Percentiles rank a stretch among this genome's conserved stretches.
phyloP scores from a whole-genome alignment of 1,140 invertebrate genomes.

The Eupristina koningsbergeri region DNA sequence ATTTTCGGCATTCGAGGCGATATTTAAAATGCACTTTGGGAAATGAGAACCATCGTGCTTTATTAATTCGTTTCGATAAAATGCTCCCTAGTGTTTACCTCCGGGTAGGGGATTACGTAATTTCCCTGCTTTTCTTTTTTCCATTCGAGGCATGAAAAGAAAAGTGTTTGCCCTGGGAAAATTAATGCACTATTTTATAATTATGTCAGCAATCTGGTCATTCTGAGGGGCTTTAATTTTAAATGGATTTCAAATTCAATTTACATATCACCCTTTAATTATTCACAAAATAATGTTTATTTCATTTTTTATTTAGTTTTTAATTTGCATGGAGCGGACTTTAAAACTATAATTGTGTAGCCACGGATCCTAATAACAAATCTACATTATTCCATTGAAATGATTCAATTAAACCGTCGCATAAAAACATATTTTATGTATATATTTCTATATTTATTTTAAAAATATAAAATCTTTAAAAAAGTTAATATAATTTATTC shows the following conservation, averaged over 20 bases:
- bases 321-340: too few relatives aligned
- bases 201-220: background rate
- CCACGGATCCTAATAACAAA: background rate
- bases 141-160: background rate
- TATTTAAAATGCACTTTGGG: constrained; percentile 35
- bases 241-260: background rate
- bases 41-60: constrained; percentile 14
- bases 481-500: background rate
- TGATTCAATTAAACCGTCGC: background rate
- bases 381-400: background rate
- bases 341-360: background rate
- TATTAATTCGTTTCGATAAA: constrained; percentile 9
- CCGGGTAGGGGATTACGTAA: background rate
- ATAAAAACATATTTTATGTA: background rate
- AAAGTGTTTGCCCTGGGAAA: background rate
- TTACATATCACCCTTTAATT: too few relatives aligned
- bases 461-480: background rate
- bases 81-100: background rate
- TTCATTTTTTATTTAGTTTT: too few relatives aligned
- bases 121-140: background rate
- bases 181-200: constrained; percentile 1
- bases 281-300: too few relatives aligned
- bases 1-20: constrained; percentile 16
- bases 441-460: background rate
- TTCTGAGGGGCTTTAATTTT: background rate